Conservation (phyloP, 2,888 invertebrate genomes). For the Pseudococcus longispinus region DNA sequence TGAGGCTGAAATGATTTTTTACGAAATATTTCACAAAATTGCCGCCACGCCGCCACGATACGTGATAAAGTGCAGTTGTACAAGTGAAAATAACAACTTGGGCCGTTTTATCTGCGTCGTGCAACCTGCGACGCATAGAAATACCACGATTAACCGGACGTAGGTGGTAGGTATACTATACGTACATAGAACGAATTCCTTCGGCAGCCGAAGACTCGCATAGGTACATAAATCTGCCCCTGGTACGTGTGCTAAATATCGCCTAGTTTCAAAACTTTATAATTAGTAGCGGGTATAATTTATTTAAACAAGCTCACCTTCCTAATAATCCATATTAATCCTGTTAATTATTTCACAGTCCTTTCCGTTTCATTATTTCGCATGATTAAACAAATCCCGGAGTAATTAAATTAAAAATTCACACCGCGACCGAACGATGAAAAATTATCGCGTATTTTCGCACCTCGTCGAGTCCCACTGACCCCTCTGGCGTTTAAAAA, state of each 20-base stretch:
- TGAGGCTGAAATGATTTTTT: conserved; percentile 17
- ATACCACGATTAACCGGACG: neutral
- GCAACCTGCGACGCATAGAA: conserved; percentile 5
- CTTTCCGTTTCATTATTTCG: conserved; percentile 2
- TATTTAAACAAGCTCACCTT: conserved; percentile 31
- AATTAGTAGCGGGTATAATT: conserved; percentile 9
- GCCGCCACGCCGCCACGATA: neutral
- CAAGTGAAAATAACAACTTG: neutral
- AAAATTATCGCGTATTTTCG: neutral
- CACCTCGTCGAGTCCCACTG: neutral
- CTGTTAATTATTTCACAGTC: conserved; percentile 18
- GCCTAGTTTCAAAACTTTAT: neutral
- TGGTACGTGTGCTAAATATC: neutral
- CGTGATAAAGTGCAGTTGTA: neutral
- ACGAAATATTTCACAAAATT: neutral
- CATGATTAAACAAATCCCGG: conserved; percentile 17
- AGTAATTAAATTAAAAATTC: conserved; percentile 17
- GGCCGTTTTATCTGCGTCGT: neutral
- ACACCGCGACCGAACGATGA: neutral
- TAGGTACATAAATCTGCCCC: neutral
- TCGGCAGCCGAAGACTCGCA: neutral
- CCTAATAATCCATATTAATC: conserved; percentile 22
- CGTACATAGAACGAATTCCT: no score
- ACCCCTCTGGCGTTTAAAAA: neutral
- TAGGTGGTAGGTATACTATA: neutral